Base-by-base conservation (phyloP, 2,888 invertebrate genomes). In the Luperina nickerlii region DNA sequence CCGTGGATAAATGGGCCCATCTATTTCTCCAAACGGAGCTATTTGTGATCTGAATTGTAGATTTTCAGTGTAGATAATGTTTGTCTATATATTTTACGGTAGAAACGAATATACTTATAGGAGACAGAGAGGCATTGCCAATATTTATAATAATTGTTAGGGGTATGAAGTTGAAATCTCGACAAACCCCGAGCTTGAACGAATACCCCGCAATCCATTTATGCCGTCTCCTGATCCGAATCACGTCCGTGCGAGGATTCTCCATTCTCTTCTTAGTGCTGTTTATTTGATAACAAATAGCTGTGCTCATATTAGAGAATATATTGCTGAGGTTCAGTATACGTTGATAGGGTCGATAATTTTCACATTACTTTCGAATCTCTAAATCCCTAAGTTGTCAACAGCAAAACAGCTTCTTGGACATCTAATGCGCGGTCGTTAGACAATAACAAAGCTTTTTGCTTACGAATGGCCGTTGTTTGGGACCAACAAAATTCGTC, bases 231-330 rank as follows among this genome's bases (percentile, higher is more conserved):
- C 90, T 88, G 83, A 87, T 92, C 90, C 88, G 90, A 93, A 94
- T 93, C 93, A 94, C 93, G 92, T 93, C 90, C 92, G 88, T 82
- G 74, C 67, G 79, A 89, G 90, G 91, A 92, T 92, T 93, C 92
- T 73, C 86, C 84, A 78, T 84, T 87, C 77, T 84, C 81, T 89
- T 83, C 85, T 87, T 88, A 86, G 79, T 87, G 85, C 89, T 89
- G 89, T 92, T 91, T 92, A 91, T 92, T 90, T 88, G 85, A 88
- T 86, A 90, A 90, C 79, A 89, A 57, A 83, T 84, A 85, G 65
- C 82, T 82, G 73, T 74, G 67, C 76, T 87, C 73, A 87, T 78
- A 77, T 72, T 71, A 76, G 32, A 74, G 51, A 85, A 83, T 70
- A 67, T 79, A 85, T 83, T 82, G 73, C 74, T 38, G 70, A 82